A percentile compares a stretch with the other conserved stretches of the same genome.
phyloP scores from a whole-genome alignment of 2,888 invertebrate genomes.

The Melinaea marsaeus region DNA sequence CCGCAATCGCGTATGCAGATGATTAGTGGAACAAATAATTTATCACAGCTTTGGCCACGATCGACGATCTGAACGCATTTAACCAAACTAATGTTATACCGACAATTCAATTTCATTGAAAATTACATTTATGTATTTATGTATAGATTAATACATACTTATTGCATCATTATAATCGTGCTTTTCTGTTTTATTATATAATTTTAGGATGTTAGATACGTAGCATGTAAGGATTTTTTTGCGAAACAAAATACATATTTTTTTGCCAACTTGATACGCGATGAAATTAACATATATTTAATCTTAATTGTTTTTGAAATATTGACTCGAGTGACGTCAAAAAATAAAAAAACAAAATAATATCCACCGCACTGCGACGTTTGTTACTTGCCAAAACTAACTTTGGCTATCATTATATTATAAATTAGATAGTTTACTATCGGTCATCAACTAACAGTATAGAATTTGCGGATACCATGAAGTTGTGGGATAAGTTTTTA shows the following conservation, averaged over 20 bases:
- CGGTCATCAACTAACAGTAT: not conserved
- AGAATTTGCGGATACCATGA: not conserved
- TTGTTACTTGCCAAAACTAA: conserved; percentile 25
- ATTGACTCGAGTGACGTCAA: not conserved
- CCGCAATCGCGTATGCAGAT: not conserved
- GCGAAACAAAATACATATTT: too few species aligned
- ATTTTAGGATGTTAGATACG: too few species aligned
- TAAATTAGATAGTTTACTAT: conserved; percentile 8
- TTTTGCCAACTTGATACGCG: too few species aligned
- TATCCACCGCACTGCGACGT: conserved; percentile 24
- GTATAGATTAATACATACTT: not conserved
- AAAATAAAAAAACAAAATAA: conserved; percentile 1
- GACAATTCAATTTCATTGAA: not conserved
- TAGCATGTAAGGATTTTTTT: too few species aligned
- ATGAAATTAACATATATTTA: too few species aligned
- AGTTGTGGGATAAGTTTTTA: not conserved
- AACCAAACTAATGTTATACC: not conserved
- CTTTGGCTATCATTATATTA: conserved; percentile 21
- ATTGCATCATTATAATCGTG: too few species aligned
- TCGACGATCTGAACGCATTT: not conserved
- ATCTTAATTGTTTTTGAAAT: not conserved
- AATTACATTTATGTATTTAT: not conserved
- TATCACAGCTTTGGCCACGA: not conserved
- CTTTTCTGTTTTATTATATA: too few species aligned
- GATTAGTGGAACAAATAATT: conserved; percentile 3